These are phyloP conservation scores for Catharus minimus DNA, from an alignment of 2,113 vertebrate species.

Conservation along the genomic window DNA sequence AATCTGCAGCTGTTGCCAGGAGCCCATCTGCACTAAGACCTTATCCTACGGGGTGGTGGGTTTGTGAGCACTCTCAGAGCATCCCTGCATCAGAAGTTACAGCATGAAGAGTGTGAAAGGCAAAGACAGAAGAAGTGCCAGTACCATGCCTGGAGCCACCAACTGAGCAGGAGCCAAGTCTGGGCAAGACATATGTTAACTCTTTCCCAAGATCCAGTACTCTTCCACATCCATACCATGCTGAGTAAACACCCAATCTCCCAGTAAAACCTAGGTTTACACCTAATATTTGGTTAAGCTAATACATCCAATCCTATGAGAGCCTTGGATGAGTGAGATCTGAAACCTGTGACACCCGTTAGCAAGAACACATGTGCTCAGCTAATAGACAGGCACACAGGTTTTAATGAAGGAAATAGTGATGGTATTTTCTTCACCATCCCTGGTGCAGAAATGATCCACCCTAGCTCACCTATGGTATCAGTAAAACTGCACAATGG, in stretches of 20 bases:
- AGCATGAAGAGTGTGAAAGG: background rate
- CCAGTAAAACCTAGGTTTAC: background rate
- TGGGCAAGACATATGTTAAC: background rate
- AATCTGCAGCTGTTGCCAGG: background rate
- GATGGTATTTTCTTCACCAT: background rate
- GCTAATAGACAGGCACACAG: background rate
- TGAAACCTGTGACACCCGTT: fast-evolving
- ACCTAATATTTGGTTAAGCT: background rate
- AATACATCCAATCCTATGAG: background rate
- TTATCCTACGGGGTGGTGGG: background rate
- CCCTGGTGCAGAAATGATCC: background rate
- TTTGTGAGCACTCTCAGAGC: fast-evolving
- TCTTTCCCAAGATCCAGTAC: background rate
- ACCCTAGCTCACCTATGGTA: background rate
- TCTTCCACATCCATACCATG: background rate
- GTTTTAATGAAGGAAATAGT: background rate
- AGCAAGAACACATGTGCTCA: background rate
- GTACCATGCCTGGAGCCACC: background rate
- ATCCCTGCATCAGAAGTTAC: background rate
- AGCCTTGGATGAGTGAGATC: background rate
- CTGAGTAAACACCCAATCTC: background rate
- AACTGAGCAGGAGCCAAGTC: background rate
- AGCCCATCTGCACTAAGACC: background rate
- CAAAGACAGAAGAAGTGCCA: background rate
- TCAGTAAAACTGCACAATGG: background rate